phyloP scores from a whole-genome alignment of 2,113 vertebrate genomes.

The Elephas maximus region DNA sequence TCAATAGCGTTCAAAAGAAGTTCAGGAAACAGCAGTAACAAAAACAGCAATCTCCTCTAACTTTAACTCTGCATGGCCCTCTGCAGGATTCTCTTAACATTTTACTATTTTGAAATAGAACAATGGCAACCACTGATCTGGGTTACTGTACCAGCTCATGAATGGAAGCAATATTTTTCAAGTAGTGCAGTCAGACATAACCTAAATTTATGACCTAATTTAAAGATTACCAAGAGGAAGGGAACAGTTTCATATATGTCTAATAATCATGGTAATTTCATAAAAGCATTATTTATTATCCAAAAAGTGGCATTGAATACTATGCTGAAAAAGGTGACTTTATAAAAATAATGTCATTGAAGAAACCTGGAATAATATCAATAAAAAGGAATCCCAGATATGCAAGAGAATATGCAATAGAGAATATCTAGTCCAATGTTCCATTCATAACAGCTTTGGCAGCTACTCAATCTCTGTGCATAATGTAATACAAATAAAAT shows the following conservation, averaged over 20 bases:
- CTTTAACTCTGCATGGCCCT: conserved; percentile 72
- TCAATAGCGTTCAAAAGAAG: conserved; percentile 82
- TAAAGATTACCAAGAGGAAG: conserved; percentile 80
- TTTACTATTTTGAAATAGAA: conserved; percentile 70
- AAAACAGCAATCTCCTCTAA: conserved; percentile 70
- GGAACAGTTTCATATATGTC: conserved; percentile 68
- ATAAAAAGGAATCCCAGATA: background rate
- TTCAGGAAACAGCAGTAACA: conserved; percentile 79
- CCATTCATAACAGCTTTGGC: background rate
- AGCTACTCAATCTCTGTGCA: conserved; percentile 7
- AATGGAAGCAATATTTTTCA: conserved; percentile 77
- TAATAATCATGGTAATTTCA: conserved; percentile 76
- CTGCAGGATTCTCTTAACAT: conserved; percentile 58
- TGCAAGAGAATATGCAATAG: background rate
- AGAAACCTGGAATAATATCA: background rate
- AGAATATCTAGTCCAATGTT: background rate
- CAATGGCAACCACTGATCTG: conserved; percentile 46
- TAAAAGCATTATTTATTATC: conserved; percentile 76
- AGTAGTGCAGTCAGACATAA: conserved; percentile 75
- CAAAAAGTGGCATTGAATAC: conserved; percentile 81
- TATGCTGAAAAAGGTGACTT: background rate
- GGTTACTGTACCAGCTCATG: conserved; percentile 28
- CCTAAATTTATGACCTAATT: conserved; percentile 83
- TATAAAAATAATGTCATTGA: background rate
- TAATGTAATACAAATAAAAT: conserved; percentile 35